Evolutionary conservation across 2,888 invertebrate species (phyloP), one percentile per base, ranked within the genome.

Genomic region (Hyposoter dolosus): DNA sequence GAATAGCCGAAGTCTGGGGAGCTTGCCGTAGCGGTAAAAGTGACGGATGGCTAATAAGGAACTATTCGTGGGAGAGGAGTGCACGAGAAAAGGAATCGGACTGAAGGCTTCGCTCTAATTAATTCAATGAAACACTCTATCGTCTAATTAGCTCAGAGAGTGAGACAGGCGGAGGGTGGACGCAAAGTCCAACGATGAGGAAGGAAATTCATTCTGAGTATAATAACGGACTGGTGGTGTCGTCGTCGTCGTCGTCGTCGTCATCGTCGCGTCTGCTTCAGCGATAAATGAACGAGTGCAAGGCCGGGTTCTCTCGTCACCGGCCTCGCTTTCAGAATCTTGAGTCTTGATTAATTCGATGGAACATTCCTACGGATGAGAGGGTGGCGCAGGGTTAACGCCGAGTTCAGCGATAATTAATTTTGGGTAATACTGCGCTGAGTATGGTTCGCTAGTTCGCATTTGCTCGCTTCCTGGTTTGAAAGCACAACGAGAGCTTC

Each of bases 281-380:
- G 28, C 45, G 72, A 71, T 76, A 83, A 72, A 81, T 77, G 85
- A 86, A 83, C 69, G 75, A 53, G 32, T 60, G 74, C 47, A 40
- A 53, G 50, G 69, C 79, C 53, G 40, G 66, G 43, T n/a, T 40
- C 10, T 66, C 56, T 82, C 83, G 80, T 83, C 83, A 80, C 71
- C 66, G 68, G 85, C 35, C 83, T 80, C 81, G 80, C 85, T 83
- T 81, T 77, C 56, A 86, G 74, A 86, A 83, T 83, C 86, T 86
- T 81, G 74, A 86, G 81, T 78, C 86, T 86, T 86, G 86, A 86
- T 86, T 86, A 83, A 86, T 86, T 83, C 81, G 81, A 83, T 75
- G 83, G 78, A 81, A 86, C 83, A 86, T 86, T 86, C 81, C 86
- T 78, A 35, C 74, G 72, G n/a, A 60, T n/a, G 71, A 56, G 40